phyloP scores from a whole-genome alignment of 2,888 invertebrate genomes.

The Petrolisthes manimaculis region DNA sequence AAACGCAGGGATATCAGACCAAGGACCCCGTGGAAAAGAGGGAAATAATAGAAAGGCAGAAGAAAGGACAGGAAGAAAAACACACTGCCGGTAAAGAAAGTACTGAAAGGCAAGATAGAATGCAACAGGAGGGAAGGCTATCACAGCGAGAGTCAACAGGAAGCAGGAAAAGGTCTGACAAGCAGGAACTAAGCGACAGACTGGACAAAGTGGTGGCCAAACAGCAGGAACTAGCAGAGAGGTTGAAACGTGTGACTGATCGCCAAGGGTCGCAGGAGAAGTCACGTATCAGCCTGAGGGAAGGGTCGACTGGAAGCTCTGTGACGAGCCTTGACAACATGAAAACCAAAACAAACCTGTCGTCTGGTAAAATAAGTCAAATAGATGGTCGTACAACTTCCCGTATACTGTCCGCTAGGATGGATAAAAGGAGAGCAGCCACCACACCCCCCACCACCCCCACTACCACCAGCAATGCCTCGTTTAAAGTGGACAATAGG shows the following conservation, averaged over 20 bases:
- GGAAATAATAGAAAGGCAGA: neutral
- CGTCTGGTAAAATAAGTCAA: neutral
- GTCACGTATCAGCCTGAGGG: neutral
- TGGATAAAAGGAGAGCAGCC: neutral
- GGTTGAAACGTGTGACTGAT: neutral
- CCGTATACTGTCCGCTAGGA: neutral
- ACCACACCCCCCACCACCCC: neutral
- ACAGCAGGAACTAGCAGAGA: neutral
- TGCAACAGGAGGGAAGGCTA: neutral
- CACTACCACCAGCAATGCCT: too few relatives aligned
- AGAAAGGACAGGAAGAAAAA: neutral
- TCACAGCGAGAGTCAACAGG: neutral
- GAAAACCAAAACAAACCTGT: neutral
- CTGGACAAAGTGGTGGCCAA: conserved; percentile 7
- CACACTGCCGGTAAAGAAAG: neutral
- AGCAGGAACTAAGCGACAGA: neutral
- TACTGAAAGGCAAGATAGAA: neutral
- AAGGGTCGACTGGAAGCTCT: neutral
- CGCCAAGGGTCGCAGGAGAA: neutral
- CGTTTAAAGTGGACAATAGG: neutral
- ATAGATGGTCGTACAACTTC: neutral
- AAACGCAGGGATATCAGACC: neutral
- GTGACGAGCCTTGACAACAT: neutral
- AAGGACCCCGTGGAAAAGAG: neutral
- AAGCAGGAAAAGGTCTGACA: neutral